These are phyloP conservation scores for Ibidorhyncha struthersii DNA, from an alignment of 2,113 vertebrate species.

Conservation along the genomic window DNA sequence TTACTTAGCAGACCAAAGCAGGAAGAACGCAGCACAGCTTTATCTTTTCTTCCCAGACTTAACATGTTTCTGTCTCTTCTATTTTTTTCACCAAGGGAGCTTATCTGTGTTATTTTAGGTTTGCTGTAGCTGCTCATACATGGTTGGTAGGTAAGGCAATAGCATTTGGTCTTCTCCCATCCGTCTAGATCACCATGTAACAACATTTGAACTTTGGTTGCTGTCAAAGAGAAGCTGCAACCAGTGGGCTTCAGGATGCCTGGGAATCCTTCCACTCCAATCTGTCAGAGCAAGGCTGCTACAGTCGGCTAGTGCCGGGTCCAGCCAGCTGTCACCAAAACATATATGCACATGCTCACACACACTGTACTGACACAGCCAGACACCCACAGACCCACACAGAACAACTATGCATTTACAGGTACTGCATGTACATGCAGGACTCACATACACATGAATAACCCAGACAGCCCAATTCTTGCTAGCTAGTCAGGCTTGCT, in stretches of 20 bases:
- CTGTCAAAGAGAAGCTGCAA: not conserved
- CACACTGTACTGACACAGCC: not conserved
- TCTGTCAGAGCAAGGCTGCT: not conserved
- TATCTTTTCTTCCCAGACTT: not conserved
- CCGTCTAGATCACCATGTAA: not conserved
- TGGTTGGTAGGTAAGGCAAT: not conserved
- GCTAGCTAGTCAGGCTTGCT: not conserved
- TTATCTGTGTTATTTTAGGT: not conserved
- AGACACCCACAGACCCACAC: not conserved
- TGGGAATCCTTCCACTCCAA: not conserved
- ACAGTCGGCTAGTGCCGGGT: accelerated
- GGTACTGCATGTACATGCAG: accelerated
- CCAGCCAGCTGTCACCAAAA: not conserved
- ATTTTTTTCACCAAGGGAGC: not conserved
- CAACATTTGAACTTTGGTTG: not conserved
- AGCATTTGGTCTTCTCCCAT: not conserved
- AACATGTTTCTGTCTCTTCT: not conserved
- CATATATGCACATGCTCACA: not conserved
- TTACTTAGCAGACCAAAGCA: not conserved
- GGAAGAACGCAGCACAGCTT: not conserved
- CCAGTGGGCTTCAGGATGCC: not conserved
- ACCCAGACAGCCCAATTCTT: not conserved
- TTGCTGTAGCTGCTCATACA: not conserved
- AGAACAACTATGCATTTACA: not conserved
- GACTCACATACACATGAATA: not conserved